These are phyloP conservation scores for Phengaris alcon DNA, from an alignment of 2,888 invertebrate genomes.

Conservation along the genomic window DNA sequence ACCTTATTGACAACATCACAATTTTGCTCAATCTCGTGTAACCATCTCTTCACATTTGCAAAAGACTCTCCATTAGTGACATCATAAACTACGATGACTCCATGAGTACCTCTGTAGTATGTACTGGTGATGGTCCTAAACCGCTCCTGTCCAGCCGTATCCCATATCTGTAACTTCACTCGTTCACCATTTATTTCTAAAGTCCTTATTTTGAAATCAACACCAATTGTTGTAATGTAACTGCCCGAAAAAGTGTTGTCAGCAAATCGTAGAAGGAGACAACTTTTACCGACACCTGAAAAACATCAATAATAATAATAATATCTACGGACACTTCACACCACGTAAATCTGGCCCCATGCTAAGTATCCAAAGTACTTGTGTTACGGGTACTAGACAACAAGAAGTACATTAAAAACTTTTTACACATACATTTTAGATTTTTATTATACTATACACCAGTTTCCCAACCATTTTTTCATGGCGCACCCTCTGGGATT, in stretches of 20 bases:
- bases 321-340: too few relatives aligned
- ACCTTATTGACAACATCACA: slow-evolving; percentile 99
- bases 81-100: slow-evolving; percentile 99
- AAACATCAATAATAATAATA: slow-evolving; percentile 44
- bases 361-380: too few relatives aligned
- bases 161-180: slow-evolving; percentile 98
- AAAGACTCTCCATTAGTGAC: slow-evolving; percentile 99
- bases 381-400: too few relatives aligned
- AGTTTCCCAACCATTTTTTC: too few relatives aligned
- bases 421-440: too few relatives aligned
- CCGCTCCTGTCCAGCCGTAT: slow-evolving; percentile 97
- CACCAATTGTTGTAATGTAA: slow-evolving; percentile 99
- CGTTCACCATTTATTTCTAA: slow-evolving; percentile 93
- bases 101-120: slow-evolving; percentile 99
- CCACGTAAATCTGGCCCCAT: too few relatives aligned
- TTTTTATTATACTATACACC: too few relatives aligned
- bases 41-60: slow-evolving; percentile 99
- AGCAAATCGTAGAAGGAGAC: slow-evolving; percentile 95
- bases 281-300: slow-evolving; percentile 99
- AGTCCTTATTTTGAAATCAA: slow-evolving; percentile 99
- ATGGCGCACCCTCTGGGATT: too few relatives aligned
- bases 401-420: too few relatives aligned
- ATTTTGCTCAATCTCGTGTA: slow-evolving; percentile 99
- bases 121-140: slow-evolving; percentile 99
- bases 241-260: slow-evolving; percentile 99